Conservation (phyloP, 2,888 invertebrate species). For the Ariolimax columbianus region DNA sequence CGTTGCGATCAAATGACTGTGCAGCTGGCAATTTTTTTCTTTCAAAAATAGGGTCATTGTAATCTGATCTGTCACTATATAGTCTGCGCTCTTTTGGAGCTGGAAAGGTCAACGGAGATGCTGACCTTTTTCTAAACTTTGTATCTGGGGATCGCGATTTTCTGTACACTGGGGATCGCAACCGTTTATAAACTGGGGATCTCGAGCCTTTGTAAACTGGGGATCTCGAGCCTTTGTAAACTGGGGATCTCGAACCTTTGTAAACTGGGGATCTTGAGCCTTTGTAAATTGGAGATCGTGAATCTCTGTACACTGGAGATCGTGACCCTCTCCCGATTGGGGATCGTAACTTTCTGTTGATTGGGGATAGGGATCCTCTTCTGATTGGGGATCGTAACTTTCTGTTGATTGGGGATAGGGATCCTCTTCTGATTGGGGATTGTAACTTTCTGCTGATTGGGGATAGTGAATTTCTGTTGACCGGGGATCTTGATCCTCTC, state of each 20-base stretch:
- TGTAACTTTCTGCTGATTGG: constrained; percentile 6
- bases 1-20: neutral
- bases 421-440: constrained; percentile 18
- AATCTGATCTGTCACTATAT: neutral
- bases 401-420: constrained; percentile 14
- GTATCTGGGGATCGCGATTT: constrained; percentile 21
- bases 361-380: constrained; percentile 19
- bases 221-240: constrained; percentile 1
- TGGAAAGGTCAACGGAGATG: constrained; percentile 18
- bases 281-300: constrained; percentile 4
- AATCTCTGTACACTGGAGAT: constrained; percentile 23
- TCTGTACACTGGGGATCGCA: constrained; percentile 17
- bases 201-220: constrained; percentile 17
- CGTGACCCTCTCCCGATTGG: constrained; percentile 14
- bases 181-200: constrained; percentile 18
- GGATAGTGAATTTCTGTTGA: neutral
- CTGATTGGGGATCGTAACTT: constrained; percentile 15
- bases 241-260: constrained; percentile 30
- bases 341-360: constrained; percentile 4
- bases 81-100: constrained; percentile 30
- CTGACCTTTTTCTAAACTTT: constrained; percentile 15
- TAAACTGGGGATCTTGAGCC: constrained; percentile 26
- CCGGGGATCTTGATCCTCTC: constrained; percentile 22
- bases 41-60: neutral
- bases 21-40: neutral